These are phyloP conservation scores for Habrosyne pyritoides DNA, from an alignment of 2,888 invertebrate species.

Conservation along the genomic window DNA sequence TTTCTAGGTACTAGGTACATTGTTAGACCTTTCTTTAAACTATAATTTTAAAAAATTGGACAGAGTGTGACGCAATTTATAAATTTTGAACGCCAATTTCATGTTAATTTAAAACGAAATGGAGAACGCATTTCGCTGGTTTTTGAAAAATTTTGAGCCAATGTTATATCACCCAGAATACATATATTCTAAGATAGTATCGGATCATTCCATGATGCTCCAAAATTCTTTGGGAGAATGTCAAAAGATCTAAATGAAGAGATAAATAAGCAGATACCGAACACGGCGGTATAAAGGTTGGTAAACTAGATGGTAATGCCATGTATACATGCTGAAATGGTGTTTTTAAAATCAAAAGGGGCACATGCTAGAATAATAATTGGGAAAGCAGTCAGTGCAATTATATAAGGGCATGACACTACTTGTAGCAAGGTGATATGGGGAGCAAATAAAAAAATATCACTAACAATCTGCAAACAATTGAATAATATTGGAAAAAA, in stretches of 20 bases:
- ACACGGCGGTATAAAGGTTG: neutral
- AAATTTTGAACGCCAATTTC: conserved; percentile 63
- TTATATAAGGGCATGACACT: conserved; percentile 29
- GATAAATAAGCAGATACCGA: conserved; percentile 17
- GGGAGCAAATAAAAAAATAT: conserved; percentile 55
- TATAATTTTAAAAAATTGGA: conserved; percentile 16
- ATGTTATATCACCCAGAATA: conserved; percentile 63
- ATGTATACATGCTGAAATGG: conserved; percentile 27
- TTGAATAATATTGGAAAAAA: conserved; percentile 71
- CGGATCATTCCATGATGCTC: conserved; percentile 37
- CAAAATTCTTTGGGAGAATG: conserved; percentile 18
- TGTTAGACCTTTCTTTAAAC: too few species aligned
- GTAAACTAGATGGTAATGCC: neutral
- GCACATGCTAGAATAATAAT: conserved; percentile 39
- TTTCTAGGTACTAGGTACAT: too few species aligned
- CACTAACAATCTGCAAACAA: conserved; percentile 55
- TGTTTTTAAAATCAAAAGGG: conserved; percentile 29
- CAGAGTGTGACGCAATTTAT: conserved; percentile 59
- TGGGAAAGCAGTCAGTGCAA: conserved; percentile 33
- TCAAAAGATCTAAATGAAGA: conserved; percentile 25
- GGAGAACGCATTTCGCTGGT: conserved; percentile 38
- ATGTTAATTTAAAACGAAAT: conserved; percentile 39
- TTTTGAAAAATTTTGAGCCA: conserved; percentile 51
- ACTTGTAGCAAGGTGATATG: conserved; percentile 46
- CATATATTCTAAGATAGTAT: conserved; percentile 38